Evolutionary conservation across 1,140 invertebrate genomes (phyloP).

Genomic region (Prorops nasuta): DNA sequence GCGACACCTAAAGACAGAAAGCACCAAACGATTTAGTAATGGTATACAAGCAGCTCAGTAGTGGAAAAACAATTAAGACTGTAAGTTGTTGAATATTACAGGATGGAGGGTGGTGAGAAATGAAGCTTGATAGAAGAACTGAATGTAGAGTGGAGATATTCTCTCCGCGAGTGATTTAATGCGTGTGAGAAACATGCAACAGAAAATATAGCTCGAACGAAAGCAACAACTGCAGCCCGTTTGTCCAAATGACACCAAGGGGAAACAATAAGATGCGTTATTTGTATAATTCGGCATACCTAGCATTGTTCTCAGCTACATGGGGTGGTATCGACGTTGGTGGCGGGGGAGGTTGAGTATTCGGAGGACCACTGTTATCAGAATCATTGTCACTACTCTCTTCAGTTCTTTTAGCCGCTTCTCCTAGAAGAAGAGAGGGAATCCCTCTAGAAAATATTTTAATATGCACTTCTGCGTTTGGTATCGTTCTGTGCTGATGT

Average conservation of each 20-base stretch:
- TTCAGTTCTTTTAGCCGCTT: constrained; percentile 43
- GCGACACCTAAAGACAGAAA: constrained; percentile 40
- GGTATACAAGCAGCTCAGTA: too few relatives aligned
- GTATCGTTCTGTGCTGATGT: constrained; percentile 55
- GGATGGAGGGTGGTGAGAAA: not conserved
- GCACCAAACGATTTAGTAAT: too few relatives aligned
- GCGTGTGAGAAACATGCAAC: too few relatives aligned
- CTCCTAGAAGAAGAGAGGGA: constrained; percentile 55
- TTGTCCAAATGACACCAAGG: too few relatives aligned
- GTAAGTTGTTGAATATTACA: too few relatives aligned
- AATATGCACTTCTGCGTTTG: constrained; percentile 40
- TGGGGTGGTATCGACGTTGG: constrained; percentile 48
- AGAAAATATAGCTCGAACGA: too few relatives aligned
- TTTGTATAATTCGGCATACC: constrained; percentile 31
- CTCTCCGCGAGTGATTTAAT: too few relatives aligned
- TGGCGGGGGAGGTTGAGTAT: constrained; percentile 45
- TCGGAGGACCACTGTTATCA: constrained; percentile 46
- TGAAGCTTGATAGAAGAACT: not conserved
- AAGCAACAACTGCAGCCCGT: too few relatives aligned
- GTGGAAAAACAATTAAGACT: too few relatives aligned
- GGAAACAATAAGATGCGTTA: too few relatives aligned
- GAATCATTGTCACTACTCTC: constrained; percentile 58
- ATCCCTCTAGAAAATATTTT: constrained; percentile 50
- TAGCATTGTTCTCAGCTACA: constrained; percentile 51
- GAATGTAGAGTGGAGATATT: too few relatives aligned